phyloP scores from a whole-genome alignment of 2,888 invertebrate species.

The Petrophora chlorosata region DNA sequence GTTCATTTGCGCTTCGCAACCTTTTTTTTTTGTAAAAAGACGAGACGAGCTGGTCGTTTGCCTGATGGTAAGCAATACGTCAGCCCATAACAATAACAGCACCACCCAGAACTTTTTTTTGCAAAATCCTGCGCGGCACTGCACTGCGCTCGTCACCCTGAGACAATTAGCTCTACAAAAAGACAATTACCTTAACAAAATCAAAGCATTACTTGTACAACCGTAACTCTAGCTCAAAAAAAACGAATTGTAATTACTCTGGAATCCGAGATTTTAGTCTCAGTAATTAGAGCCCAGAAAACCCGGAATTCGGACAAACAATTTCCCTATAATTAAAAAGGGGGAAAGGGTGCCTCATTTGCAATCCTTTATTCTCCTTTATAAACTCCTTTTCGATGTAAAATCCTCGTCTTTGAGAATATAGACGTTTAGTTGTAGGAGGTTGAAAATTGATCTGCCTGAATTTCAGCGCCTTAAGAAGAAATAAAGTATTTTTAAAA shows the following conservation, averaged over 20 bases:
- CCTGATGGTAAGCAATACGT: too few relatives aligned
- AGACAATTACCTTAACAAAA: too few relatives aligned
- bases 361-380: conserved; percentile 69
- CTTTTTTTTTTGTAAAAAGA: too few relatives aligned
- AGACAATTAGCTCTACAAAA: too few relatives aligned
- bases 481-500: too few relatives aligned
- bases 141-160: too few relatives aligned
- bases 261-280: conserved; percentile 53
- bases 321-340: conserved; percentile 76
- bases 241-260: conserved; percentile 51
- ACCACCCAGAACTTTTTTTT: too few relatives aligned
- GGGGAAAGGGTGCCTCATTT: conserved; percentile 64
- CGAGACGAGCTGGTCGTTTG: too few relatives aligned
- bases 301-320: conserved; percentile 68
- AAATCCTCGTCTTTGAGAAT: conserved; percentile 49
- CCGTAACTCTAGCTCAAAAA: conserved; percentile 40
- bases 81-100: too few relatives aligned
- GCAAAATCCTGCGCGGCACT: too few relatives aligned
- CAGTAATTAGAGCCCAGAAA: conserved; percentile 63
- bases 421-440: conserved; percentile 19
- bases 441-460: conserved; percentile 5
- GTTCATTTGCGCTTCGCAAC: too few relatives aligned
- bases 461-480: not conserved
- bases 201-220: conserved; percentile 31
- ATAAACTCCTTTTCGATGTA: conserved; percentile 61